These are phyloP conservation scores for Amiota minor DNA, from an alignment of 2,888 invertebrate species.

Conservation along the genomic window DNA sequence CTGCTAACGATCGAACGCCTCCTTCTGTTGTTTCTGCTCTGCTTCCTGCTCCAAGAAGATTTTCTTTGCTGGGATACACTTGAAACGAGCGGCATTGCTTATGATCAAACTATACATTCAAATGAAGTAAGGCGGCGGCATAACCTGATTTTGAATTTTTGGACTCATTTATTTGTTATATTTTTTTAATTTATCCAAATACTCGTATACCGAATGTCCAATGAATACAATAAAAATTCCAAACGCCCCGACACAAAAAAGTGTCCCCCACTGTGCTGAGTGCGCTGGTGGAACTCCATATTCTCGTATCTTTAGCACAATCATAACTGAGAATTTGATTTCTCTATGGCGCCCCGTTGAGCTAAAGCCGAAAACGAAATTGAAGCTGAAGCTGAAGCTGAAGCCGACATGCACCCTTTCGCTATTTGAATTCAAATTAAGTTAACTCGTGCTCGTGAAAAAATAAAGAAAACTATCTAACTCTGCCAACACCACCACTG, in stretches of 20 bases:
- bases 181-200: too few species aligned
- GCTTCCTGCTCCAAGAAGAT: background rate
- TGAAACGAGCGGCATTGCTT: too few species aligned
- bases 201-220: background rate
- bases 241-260: conserved; percentile 7
- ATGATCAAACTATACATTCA: background rate
- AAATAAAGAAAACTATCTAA: background rate
- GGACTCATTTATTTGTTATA: conserved; percentile 2
- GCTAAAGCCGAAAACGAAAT: conserved; percentile 10
- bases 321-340: conserved; percentile 38
- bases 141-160: background rate
- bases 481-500: background rate
- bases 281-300: conserved; percentile 52
- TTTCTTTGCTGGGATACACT: too few species aligned
- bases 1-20: conserved; percentile 23
- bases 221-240: conserved; percentile 24
- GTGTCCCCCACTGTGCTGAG: conserved; percentile 17
- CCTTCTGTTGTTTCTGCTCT: background rate
- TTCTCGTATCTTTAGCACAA: conserved; percentile 64
- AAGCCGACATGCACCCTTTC: conserved; percentile 7
- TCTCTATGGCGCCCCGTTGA: conserved; percentile 19
- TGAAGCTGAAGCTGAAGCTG: background rate
- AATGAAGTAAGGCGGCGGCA: background rate
- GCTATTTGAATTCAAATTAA: conserved; percentile 19
- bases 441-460: conserved; percentile 18